Evolutionary conservation across 1,140 invertebrate species (phyloP), one percentile per base, ranked within the genome.

Genomic region (Daktulosphaira vitifoliae): DNA sequence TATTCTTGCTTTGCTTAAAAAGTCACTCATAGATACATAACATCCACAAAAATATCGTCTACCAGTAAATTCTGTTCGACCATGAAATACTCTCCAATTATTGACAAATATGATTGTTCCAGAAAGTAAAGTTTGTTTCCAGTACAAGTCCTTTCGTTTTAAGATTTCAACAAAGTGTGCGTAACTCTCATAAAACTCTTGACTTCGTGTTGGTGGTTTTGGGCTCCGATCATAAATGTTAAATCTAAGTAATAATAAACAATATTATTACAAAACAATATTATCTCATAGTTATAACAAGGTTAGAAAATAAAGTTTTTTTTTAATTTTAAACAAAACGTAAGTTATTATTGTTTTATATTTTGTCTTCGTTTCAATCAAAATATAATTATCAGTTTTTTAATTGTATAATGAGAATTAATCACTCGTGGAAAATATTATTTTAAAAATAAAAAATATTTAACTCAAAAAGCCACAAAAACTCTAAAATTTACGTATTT

Each of bases 21-120:
- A 84, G 69, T 84, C 82, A 50, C 78, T 79, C n/a, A 81, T 76
- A 26, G 79, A 71, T 16, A 85, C 76, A 71, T 85, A 85, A 33
- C 80, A 78, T 2, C 84, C 83, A 44, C 76, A 74, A 46, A 86
- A 73, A 2, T 77, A 75, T 23, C 84, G 74, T 15, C 72, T 71
- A 5, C 83, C 85, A 2, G 79, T 80, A 73, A 86, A 89, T 0
- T 74, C 78, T 25, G 78, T 77, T 52, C 87, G 76, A 0, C 86
- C 86, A 71, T 89, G 87, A 2, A 88, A 72, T 1, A 88, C 77
- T 49, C 88, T 77, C 79, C 84, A 88, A 74, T 90, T 90, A 69
- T 90, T 86, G 56, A 88, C 81, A 46, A 85, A 80, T 38, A 88
- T 74, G 2, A 88, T 79, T 33, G 75, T 80, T 67, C 84, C 85